Conservation (phyloP, 2,888 invertebrate species). For the Cephus spinipes region DNA sequence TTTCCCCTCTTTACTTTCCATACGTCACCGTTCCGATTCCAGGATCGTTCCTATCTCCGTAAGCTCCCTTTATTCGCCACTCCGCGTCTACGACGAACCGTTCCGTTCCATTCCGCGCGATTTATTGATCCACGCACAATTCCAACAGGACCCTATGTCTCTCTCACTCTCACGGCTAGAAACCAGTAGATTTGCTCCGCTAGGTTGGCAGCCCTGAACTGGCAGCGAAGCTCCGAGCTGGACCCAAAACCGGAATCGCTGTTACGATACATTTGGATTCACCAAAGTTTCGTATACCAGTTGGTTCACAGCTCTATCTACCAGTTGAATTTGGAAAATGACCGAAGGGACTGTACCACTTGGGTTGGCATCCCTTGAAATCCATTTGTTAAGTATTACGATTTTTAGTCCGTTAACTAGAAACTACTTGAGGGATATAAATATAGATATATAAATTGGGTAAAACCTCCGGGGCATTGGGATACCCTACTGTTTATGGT, state of each 20-base stretch:
- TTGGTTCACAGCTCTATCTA: not conserved
- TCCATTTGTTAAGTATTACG: not conserved
- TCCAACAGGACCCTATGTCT: constrained; percentile 39
- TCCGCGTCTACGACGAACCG: constrained; percentile 50
- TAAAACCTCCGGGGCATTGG: not conserved
- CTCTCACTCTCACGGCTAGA: not conserved
- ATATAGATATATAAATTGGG: not conserved
- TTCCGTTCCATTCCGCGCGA: constrained; percentile 56
- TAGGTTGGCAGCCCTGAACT: not conserved
- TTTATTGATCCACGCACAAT: constrained; percentile 67
- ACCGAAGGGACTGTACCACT: not conserved
- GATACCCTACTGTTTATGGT: not conserved
- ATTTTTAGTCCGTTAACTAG: not conserved
- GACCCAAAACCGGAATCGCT: not conserved
- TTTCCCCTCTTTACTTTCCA: not conserved
- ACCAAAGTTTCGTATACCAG: not conserved
- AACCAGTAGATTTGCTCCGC: not conserved
- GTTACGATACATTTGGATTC: not conserved
- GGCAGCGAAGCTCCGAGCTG: too few species aligned
- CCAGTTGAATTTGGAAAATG: not conserved
- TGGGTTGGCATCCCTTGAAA: not conserved
- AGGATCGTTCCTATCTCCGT: not conserved
- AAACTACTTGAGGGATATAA: not conserved
- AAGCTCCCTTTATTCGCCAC: constrained; percentile 45
- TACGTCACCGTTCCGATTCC: not conserved